Percentiles rank a stretch among this genome's conserved stretches.
These are phyloP conservation scores for Drosophila nr. fundita DNA, from an alignment of 2,888 invertebrate species.

Conservation along the genomic window DNA sequence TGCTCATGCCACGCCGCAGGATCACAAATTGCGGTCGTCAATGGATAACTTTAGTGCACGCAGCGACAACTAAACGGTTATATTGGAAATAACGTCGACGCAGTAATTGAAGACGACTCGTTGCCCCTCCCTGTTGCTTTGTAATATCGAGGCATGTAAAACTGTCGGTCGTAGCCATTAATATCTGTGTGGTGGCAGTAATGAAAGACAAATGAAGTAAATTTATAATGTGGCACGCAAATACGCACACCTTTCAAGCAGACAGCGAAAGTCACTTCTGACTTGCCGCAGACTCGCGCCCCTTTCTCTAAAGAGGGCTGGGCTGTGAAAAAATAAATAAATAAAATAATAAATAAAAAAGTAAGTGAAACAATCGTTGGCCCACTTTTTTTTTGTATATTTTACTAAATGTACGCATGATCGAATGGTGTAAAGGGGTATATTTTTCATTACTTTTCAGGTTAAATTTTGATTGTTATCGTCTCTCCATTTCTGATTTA, in stretches of 20 bases:
- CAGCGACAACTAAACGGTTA: slow-evolving; percentile 52
- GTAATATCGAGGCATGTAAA: slow-evolving; percentile 39
- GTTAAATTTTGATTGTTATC: background rate
- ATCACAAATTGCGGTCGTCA: slow-evolving; percentile 58
- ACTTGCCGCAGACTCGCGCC: slow-evolving; percentile 10
- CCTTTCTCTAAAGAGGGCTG: slow-evolving; percentile 3
- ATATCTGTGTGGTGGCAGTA: slow-evolving; percentile 20
- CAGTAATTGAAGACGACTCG: slow-evolving; percentile 48
- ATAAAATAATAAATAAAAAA: slow-evolving; percentile 24
- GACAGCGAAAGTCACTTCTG: slow-evolving; percentile 25
- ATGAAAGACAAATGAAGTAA: slow-evolving; percentile 46
- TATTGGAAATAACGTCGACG: slow-evolving; percentile 56
- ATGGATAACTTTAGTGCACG: slow-evolving; percentile 57
- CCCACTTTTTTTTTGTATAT: slow-evolving; percentile 36
- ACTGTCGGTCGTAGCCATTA: slow-evolving; percentile 40
- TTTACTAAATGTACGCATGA: background rate
- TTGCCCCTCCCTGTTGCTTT: background rate
- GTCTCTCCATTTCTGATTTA: background rate
- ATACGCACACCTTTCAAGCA: slow-evolving; percentile 39
- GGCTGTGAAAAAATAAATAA: slow-evolving; percentile 5
- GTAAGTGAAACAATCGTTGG: slow-evolving; percentile 23
- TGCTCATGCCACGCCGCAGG: slow-evolving; percentile 22
- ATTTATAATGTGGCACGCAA: slow-evolving; percentile 57
- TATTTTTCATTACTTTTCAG: background rate
- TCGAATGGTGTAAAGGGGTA: background rate